Evolutionary conservation across 2,113 vertebrate genomes (phyloP).

Genomic region (Oxyruncus cristatus): DNA sequence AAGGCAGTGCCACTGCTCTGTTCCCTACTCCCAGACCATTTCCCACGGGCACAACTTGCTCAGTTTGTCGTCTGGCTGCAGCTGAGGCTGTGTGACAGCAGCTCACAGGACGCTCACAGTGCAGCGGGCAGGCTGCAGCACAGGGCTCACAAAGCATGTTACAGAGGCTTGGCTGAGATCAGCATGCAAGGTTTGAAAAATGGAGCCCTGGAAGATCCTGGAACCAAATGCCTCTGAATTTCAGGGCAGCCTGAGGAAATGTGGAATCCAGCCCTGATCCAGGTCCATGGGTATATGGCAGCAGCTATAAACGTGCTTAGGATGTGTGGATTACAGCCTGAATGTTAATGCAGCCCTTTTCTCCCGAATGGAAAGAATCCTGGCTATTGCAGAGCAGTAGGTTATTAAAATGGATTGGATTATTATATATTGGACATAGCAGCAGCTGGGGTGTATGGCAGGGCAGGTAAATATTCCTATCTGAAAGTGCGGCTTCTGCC

Average conservation of each 20-base stretch:
- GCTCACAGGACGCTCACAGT: neutral
- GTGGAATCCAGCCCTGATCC: neutral
- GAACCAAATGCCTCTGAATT: neutral
- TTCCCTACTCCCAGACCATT: neutral
- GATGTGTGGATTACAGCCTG: neutral
- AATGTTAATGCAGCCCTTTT: neutral
- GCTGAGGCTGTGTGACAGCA: neutral
- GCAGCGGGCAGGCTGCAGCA: neutral
- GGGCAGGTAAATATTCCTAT: conserved; percentile 39
- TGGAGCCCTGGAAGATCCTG: neutral
- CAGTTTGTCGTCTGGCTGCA: neutral
- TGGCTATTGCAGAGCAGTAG: neutral
- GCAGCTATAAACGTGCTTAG: neutral
- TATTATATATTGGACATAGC: conserved; percentile 4
- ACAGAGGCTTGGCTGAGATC: neutral
- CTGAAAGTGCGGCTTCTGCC: neutral
- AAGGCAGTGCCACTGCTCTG: neutral
- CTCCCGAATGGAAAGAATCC: neutral
- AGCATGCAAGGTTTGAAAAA: neutral
- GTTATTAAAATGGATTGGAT: conserved; percentile 21
- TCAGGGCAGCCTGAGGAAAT: neutral
- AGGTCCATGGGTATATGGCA: neutral
- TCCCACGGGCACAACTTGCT: neutral
- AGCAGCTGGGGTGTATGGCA: conserved; percentile 10
- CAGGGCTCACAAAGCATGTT: neutral